Conservation (phyloP, 2,797 vertebrate genomes). For the Sebastes trivittatus region DNA sequence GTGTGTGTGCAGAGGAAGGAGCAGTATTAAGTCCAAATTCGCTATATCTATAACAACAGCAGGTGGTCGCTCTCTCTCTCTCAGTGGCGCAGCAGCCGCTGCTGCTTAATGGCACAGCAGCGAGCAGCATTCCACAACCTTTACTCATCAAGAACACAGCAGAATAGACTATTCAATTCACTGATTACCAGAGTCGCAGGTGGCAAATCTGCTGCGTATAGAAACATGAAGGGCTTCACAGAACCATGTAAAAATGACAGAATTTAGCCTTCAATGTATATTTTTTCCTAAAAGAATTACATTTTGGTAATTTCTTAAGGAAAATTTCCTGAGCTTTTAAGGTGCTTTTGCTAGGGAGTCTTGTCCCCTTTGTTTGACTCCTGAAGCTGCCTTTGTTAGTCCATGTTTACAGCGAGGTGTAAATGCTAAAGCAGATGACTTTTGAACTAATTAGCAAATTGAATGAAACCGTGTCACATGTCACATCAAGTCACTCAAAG, state of each 20-base stretch:
- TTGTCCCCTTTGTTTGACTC: background rate
- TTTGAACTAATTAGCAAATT: background rate
- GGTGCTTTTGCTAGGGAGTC: background rate
- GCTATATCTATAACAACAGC: slow-evolving; percentile 12
- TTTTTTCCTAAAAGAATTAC: background rate
- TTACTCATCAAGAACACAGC: slow-evolving; percentile 23
- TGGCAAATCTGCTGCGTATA: slow-evolving; percentile 19
- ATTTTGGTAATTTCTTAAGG: background rate
- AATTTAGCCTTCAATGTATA: background rate
- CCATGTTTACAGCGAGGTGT: background rate
- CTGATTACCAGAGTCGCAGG: slow-evolving; percentile 36
- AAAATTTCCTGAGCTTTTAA: background rate
- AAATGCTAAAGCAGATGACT: background rate
- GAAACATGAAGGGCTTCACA: background rate
- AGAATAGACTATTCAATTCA: slow-evolving; percentile 32
- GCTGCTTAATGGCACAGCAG: slow-evolving; percentile 15
- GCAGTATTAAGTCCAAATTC: background rate
- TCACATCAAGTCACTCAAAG: background rate
- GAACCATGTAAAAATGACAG: background rate
- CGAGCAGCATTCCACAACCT: slow-evolving; percentile 12
- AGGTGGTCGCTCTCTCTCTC: background rate
- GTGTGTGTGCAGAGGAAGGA: background rate
- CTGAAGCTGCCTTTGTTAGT: background rate
- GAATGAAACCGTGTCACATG: background rate
- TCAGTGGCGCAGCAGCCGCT: background rate